Evolutionary conservation across 2,113 vertebrate species (phyloP), one percentile per base, ranked within the genome.

Genomic region (Clarias magur): DNA sequence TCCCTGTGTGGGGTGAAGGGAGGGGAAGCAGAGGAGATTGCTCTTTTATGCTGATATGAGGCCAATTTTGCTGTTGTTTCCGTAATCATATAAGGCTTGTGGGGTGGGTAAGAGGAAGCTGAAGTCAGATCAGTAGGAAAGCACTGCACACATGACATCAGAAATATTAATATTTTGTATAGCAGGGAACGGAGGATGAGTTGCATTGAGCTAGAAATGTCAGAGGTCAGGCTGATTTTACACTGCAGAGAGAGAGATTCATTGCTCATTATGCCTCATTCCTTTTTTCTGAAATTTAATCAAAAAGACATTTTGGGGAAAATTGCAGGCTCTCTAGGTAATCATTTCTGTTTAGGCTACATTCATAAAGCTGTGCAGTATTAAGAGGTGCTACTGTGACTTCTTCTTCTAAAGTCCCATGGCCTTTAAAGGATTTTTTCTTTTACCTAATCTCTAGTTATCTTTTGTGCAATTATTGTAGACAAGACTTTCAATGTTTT

Each of bases 41-140:
- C 68, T n/a, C 70, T 75, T 87, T 56, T 75, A 75, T 87, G 86
- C 85, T 86, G 85, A 68, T 70, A 81, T 80, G 48, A 57, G 85
- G 62, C 78, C 78, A 72, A 34, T 80, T 86, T 57, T 86, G 63
- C 54, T 72, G 78, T 48, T 54, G 38, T 67, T 83, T 75, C 42
- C 34, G 53, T 62, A 63, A 75, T 73, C 5, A 4, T 60, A 65
- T 73, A 27, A 89, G 23, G 13, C n/a, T 70, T 30, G 59, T 75
- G 19, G 54, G 4, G 12, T 17, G 9, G 30, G 53, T 12, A 53
- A 12, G n/a, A 59, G 15, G n/a, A 27, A 19, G 25, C 42, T 78
- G 84, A 85, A 53, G 73, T 85, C 53, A 1, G 60, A 63, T 65
- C 70, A 82, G 68, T 8, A 54, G 62, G 5, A 38, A 27, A 27